A percentile compares a stretch with the other conserved stretches of the same genome.
These are phyloP conservation scores for Heptranchias perlo DNA, from an alignment of 2,113 vertebrate genomes.

Conservation along the genomic window DNA sequence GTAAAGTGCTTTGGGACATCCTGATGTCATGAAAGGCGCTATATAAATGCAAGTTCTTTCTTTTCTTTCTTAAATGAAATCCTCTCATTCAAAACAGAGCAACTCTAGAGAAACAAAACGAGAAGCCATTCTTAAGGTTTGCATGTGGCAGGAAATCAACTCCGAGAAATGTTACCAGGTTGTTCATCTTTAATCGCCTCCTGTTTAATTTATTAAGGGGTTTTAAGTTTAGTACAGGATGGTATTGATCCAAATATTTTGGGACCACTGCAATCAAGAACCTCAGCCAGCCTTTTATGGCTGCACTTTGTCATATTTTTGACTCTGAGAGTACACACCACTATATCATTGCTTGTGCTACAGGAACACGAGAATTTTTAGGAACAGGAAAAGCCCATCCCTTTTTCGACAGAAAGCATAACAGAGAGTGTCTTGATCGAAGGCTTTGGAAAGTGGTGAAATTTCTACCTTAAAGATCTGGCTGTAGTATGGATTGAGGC, in stretches of 20 bases:
- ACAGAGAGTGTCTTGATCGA: background rate
- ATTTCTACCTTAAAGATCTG: background rate
- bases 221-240: background rate
- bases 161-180: background rate
- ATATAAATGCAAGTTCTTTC: no score
- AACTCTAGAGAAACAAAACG: background rate
- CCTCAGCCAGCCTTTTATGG: background rate
- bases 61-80: no score
- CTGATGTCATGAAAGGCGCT: no score
- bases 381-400: background rate
- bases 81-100: background rate
- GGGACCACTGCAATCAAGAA: background rate
- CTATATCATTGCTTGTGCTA: background rate
- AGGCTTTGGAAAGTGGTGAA: background rate
- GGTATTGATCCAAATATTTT: background rate
- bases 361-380: background rate
- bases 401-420: background rate
- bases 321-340: background rate
- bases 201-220: background rate
- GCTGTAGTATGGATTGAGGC: background rate
- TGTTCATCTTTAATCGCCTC: background rate
- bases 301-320: background rate
- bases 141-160: background rate
- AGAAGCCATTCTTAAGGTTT: background rate
- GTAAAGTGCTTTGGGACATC: no score